Evolutionary conservation across 2,113 vertebrate species (phyloP), one percentile per base, ranked within the genome.

Genomic region (Eurypyga helias): DNA sequence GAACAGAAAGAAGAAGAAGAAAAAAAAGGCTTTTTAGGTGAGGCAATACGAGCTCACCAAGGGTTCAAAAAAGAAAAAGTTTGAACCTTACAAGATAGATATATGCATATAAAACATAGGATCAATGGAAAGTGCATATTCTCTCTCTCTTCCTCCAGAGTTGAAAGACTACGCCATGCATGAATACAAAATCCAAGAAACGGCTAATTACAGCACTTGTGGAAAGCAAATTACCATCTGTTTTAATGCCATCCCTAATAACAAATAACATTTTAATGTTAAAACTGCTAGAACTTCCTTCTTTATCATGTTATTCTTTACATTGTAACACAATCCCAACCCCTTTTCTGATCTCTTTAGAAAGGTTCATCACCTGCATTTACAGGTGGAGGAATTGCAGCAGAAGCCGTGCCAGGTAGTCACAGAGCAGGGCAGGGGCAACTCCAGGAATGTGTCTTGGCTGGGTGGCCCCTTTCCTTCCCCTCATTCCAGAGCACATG

Each of bases 401-500:
- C 67, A 81, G 72, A 51, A 87, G 54, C 38, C 60, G 41, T 29
- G 28, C 33, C 67, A n/a, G 17, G 28, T 10, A 61, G 15, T 55
- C 49, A 14, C n/a, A 49, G 52, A 70, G 28, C 24, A 60, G 64
- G 36, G 49, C 54, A 83, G 58, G 58, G 21, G 11, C 31, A 45
- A 48, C 14, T 13, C 33, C 51, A 69, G 69, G 57, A 89, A 41
- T 13, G 25, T 26, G 60, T 45, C 31, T 55, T 29, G 26, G 25
- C 14, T 84, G 36, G 9, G 20, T 55, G 31, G 3, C 18, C 21
- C 29, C 23, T 80, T 76, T 69, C 36, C 33, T 60, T 58, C 61
- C 45, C 10, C 19, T 66, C 2, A 0, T 7, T 21, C 16, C 6
- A 2, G 36, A 69, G 49, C 25, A 24, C 5, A 0, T 2, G 10